Evolutionary conservation across 2,888 invertebrate genomes (phyloP).

Genomic region (Cryptocephalus primarius): DNA sequence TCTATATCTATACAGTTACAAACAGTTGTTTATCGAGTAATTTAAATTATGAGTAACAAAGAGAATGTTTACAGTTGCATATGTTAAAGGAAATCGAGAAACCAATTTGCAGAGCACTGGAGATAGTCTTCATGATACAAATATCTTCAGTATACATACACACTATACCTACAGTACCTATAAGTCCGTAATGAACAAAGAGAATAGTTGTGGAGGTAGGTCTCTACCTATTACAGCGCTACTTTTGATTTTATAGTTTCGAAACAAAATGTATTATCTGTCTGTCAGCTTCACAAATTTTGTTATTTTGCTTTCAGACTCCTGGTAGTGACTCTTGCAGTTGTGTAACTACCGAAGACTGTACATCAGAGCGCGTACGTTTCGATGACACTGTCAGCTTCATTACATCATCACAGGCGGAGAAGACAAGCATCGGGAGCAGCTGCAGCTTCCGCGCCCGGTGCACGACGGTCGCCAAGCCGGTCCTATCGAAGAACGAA

Average conservation of each 20-base stretch:
- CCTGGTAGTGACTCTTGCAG: slow-evolving; percentile 37
- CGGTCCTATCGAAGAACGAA: slow-evolving; percentile 10
- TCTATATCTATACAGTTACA: no score
- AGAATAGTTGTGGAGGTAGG: no score
- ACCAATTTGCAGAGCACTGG: neutral
- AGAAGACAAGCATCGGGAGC: slow-evolving; percentile 37
- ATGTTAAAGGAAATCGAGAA: neutral
- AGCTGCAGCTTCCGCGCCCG: slow-evolving; percentile 34
- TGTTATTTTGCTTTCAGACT: slow-evolving; percentile 26
- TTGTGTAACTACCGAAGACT: slow-evolving; percentile 41
- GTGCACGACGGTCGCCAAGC: slow-evolving; percentile 17
- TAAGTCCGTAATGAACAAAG: no score
- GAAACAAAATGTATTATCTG: neutral
- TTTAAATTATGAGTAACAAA: no score
- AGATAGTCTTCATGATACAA: no score
- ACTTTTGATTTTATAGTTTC: neutral
- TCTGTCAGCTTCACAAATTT: neutral
- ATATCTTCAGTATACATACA: no score
- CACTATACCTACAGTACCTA: no score
- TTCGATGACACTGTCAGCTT: slow-evolving; percentile 55
- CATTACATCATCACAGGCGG: slow-evolving; percentile 36
- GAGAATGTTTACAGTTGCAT: no score
- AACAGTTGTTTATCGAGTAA: no score
- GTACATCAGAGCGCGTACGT: slow-evolving; percentile 50
- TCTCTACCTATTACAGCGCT: no score